Evolutionary conservation across 2,888 invertebrate species (phyloP).

Genomic region (Caenorhabditis sp.): DNA sequence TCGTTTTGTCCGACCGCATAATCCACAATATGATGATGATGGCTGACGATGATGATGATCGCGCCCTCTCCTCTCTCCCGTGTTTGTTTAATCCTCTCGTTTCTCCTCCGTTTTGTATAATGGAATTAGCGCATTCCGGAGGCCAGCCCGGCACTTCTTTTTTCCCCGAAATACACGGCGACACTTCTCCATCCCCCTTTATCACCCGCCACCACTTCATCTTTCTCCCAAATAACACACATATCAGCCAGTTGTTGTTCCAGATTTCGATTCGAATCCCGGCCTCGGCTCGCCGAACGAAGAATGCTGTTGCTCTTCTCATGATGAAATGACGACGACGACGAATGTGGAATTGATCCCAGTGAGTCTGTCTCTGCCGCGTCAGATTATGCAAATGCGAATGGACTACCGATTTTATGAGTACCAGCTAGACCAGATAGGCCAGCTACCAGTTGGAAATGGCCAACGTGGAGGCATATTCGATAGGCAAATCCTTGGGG

Average conservation of each 20-base stretch:
- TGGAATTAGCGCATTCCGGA: slow-evolving; percentile 54
- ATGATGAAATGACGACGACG: slow-evolving; percentile 50
- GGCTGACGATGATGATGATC: too few species aligned
- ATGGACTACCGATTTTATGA: slow-evolving; percentile 45
- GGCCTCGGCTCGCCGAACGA: slow-evolving; percentile 35
- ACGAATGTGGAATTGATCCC: slow-evolving; percentile 59
- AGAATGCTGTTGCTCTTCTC: slow-evolving; percentile 15
- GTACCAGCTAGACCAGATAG: slow-evolving; percentile 22
- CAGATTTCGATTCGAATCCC: slow-evolving; percentile 26
- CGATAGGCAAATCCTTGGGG: background rate
- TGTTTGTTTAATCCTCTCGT: slow-evolving; percentile 55
- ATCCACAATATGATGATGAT: slow-evolving; percentile 48
- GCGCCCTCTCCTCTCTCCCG: slow-evolving; percentile 26
- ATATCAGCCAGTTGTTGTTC: slow-evolving; percentile 1
- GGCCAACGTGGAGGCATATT: background rate
- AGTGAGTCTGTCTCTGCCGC: too few species aligned
- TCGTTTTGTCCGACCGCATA: slow-evolving; percentile 34
- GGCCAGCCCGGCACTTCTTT: slow-evolving; percentile 7
- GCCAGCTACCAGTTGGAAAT: background rate
- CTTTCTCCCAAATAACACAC: too few species aligned
- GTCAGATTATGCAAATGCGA: slow-evolving; percentile 56
- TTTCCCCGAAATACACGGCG: background rate
- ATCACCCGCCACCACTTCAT: too few species aligned
- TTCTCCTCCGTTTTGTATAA: slow-evolving; percentile 48
- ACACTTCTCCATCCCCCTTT: background rate